Conservation (phyloP, 2,888 invertebrate species). For the Cinara cedri region DNA sequence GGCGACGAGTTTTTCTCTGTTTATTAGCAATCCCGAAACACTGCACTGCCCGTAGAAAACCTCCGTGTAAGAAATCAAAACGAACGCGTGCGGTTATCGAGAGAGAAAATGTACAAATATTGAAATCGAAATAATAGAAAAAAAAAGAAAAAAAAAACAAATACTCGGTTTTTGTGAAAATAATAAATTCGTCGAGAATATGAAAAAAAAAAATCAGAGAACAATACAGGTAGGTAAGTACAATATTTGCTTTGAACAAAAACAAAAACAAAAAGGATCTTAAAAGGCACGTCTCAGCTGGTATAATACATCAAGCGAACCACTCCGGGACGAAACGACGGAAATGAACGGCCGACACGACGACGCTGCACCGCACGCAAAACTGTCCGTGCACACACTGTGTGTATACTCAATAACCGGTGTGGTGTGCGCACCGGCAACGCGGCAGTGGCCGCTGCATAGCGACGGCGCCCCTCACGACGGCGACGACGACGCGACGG, state of each 20-base stretch:
- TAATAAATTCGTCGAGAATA: no score
- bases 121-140: no score
- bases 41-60: no score
- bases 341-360: background rate
- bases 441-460: background rate
- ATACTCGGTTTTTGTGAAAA: no score
- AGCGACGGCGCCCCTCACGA: background rate
- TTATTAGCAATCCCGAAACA: background rate
- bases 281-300: background rate
- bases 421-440: background rate
- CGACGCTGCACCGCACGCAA: slow-evolving; percentile 31
- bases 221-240: no score
- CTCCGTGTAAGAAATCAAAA: background rate
- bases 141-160: background rate
- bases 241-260: no score
- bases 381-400: slow-evolving; percentile 14
- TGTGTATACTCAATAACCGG: no score
- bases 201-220: no score
- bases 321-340: slow-evolving; percentile 1
- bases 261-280: background rate
- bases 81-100: no score
- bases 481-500: slow-evolving; percentile 7
- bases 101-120: no score
- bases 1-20: background rate
- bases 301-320: background rate